Evolutionary conservation across 2,113 vertebrate genomes (phyloP).

Genomic region (Smithornis capensis): DNA sequence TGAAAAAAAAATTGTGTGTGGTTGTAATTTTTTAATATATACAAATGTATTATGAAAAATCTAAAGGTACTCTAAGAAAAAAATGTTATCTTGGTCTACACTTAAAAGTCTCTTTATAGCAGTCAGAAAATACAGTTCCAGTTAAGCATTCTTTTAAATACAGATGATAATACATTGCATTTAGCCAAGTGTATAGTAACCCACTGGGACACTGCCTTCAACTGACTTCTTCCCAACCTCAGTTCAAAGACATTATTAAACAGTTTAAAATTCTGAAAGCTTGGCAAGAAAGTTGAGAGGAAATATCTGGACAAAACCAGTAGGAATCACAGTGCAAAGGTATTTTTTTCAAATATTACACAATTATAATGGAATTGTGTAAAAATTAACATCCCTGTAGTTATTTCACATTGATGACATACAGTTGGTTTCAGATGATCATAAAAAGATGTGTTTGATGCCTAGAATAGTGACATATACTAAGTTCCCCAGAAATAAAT

Average conservation of each 20-base stretch:
- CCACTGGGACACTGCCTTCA: background rate
- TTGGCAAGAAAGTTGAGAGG: background rate
- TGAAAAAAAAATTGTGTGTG: conserved; percentile 51
- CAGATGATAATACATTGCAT: background rate
- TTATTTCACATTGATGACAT: background rate
- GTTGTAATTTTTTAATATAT: conserved; percentile 37
- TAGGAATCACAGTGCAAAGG: background rate
- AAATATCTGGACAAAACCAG: background rate
- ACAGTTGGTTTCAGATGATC: background rate
- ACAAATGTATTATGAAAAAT: background rate
- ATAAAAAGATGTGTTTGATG: background rate
- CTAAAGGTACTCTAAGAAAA: background rate
- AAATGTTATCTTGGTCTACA: background rate
- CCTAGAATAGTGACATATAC: background rate
- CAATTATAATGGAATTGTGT: background rate
- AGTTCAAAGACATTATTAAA: background rate
- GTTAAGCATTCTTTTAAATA: background rate
- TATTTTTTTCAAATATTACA: background rate
- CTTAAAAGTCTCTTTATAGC: background rate
- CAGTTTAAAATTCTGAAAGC: background rate
- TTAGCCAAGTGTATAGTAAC: background rate
- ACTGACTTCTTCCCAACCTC: background rate
- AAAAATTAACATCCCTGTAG: background rate
- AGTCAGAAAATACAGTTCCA: background rate
- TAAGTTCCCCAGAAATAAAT: background rate